Percentiles rank a stretch among this genome's conserved stretches.
Conservation (phyloP, 35 echinoderm and acorn worm species). For the Heliocidaris tuberculata region DNA sequence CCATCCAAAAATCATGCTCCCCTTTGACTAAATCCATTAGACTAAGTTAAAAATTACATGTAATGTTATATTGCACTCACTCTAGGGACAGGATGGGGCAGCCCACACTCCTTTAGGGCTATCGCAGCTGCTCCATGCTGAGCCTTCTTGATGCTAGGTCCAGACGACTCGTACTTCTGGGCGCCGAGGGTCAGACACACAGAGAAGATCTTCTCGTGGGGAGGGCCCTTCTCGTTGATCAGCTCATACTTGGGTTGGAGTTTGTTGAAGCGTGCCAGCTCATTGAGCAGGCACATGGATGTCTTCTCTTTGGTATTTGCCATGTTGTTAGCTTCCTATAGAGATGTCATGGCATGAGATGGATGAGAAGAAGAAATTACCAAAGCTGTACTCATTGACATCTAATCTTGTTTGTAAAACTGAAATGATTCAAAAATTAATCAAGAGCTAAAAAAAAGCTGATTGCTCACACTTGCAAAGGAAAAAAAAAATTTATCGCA, state of each 20-base stretch:
- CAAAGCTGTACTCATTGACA: too few relatives aligned
- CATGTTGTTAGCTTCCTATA: conserved; percentile 63
- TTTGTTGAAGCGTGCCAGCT: conserved; percentile 91
- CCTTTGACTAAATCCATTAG: background rate
- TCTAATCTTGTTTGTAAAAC: too few relatives aligned
- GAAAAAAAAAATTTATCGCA: too few relatives aligned
- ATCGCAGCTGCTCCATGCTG: conserved; percentile 85
- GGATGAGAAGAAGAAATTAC: background rate
- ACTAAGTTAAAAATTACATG: background rate
- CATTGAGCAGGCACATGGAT: conserved; percentile 98
- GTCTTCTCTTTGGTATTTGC: conserved; percentile 99
- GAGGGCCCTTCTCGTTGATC: conserved; percentile 79
- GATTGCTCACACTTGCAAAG: too few relatives aligned
- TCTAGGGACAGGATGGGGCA: conserved; percentile 79
- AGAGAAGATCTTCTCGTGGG: conserved; percentile 85
- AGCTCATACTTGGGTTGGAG: conserved; percentile 86
- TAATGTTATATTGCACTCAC: background rate
- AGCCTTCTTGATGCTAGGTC: conserved; percentile 93
- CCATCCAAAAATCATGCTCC: background rate
- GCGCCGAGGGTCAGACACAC: conserved; percentile 78
- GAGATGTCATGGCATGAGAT: background rate
- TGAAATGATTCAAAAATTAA: too few relatives aligned
- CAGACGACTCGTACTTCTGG: conserved; percentile 71
- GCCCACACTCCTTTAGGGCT: conserved; percentile 74
- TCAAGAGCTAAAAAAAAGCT: too few relatives aligned